phyloP scores from a whole-genome alignment of 2,113 vertebrate genomes.

The Eurypyga helias region DNA sequence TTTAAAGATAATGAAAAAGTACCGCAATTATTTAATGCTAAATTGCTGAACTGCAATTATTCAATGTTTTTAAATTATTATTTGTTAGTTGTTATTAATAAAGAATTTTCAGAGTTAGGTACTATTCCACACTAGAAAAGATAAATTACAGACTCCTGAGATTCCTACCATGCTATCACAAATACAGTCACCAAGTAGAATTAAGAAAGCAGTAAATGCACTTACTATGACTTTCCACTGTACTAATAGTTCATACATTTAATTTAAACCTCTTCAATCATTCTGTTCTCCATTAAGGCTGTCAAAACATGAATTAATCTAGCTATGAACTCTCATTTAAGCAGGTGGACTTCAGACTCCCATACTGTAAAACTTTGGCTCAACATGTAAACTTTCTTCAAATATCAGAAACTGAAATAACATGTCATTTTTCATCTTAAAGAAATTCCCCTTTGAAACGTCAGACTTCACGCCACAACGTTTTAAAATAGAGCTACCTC shows the following conservation, averaged over 20 bases:
- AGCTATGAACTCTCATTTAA: neutral
- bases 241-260: neutral
- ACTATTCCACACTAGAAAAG: neutral
- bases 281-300: neutral
- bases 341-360: neutral
- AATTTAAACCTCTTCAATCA: neutral
- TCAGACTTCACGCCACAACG: neutral
- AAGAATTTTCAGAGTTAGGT: neutral
- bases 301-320: neutral
- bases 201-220: neutral
- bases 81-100: neutral
- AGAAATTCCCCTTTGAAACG: neutral
- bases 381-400: neutral
- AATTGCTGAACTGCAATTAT: neutral
- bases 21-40: neutral
- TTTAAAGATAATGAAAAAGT: neutral
- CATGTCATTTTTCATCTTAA: neutral
- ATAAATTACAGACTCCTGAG: neutral
- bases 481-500: neutral
- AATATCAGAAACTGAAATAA: neutral
- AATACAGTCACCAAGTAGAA: neutral
- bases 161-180: neutral
- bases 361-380: neutral
- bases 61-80: neutral
- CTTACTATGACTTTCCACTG: neutral